These are phyloP conservation scores for Onthophagus taurus DNA, from an alignment of 1,140 invertebrate species.

Conservation along the genomic window DNA sequence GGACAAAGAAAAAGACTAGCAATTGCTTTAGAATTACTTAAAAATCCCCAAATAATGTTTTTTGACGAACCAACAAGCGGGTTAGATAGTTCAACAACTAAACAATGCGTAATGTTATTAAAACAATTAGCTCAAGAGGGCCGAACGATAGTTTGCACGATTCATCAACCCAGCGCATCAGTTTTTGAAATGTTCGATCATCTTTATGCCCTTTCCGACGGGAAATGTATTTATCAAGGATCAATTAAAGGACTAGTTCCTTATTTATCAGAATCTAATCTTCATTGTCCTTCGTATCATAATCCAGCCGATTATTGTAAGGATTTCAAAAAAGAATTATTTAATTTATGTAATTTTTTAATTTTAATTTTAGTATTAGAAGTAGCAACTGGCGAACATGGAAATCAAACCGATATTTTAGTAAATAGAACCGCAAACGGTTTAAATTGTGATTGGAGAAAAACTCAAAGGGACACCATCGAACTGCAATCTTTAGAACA, in stretches of 20 bases:
- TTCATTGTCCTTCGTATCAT: constrained; percentile 77
- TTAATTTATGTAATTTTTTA: constrained; percentile 11
- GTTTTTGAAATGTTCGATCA: constrained; percentile 87
- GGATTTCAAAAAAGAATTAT: constrained; percentile 27
- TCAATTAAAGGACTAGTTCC: constrained; percentile 61
- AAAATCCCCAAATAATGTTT: constrained; percentile 84
- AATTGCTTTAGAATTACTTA: constrained; percentile 77
- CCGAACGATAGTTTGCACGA: constrained; percentile 66
- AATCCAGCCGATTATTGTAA: constrained; percentile 87
- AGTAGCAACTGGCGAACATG: constrained; percentile 73
- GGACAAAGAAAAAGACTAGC: constrained; percentile 81
- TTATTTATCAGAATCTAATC: constrained; percentile 59
- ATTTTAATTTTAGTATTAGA: constrained; percentile 62
- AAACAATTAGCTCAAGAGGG: constrained; percentile 65
- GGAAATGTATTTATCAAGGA: constrained; percentile 77
- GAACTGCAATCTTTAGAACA: constrained; percentile 31
- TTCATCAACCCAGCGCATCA: constrained; percentile 84
- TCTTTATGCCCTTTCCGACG: constrained; percentile 71
- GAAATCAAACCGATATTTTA: constrained; percentile 48
- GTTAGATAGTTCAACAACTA: constrained; percentile 75
- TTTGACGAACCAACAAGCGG: constrained; percentile 91
- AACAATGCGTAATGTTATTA: constrained; percentile 67
- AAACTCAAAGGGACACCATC: constrained; percentile 15
- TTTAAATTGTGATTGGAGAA: constrained; percentile 47
- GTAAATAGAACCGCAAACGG: constrained; percentile 60